Base-by-base conservation (phyloP, 2,797 vertebrate genomes). In the Protonibea diacanthus region DNA sequence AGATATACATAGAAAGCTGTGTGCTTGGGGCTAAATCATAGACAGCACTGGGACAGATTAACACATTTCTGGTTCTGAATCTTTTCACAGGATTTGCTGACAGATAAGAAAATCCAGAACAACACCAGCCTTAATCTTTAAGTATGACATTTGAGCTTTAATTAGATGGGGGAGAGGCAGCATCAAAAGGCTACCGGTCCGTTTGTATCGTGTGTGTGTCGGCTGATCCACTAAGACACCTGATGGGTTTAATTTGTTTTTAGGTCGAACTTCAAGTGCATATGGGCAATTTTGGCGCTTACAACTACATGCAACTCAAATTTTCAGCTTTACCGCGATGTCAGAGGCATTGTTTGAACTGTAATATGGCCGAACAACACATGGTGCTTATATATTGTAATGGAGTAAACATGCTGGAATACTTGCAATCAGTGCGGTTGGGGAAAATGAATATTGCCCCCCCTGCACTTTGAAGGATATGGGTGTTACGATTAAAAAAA, bases 341-440 rank as follows among this genome's bases (percentile, higher is more conserved):
- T 89, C 82, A 86, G 68, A 73, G 74, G 68, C 72, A 74, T 85
- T 84, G 77, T 92, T 89, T 74, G 51, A 80, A 60, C 71, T 80
- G 40, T 87, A 84, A 82, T 84, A 78, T 11, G 21, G 57, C 71
- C 64, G 80, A 84, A 88, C 87, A 86, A 88, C 84, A 89, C 86
- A 92, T 89, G 90, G 86, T 65, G 81, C 78, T 80, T 82, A 74
- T 89, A 78, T 86, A 64, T 71, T 71, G 68, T 82, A 79, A 88
- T 82, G 71, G 51, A 71, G 18, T 23, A 45, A 82, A 74, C 83
- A 85, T 42, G 80, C 71, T 64, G 82, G 82, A 89, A 87, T n/a
- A n/a, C n/a, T n/a, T n/a, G n/a, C n/a, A n/a, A n/a, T n/a, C n/a
- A n/a, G 53, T 78, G 78, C 49, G 82, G 86, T 86, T 61, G 33